phyloP scores from a whole-genome alignment of 2,888 invertebrate species.

The Papilio demoleus region DNA sequence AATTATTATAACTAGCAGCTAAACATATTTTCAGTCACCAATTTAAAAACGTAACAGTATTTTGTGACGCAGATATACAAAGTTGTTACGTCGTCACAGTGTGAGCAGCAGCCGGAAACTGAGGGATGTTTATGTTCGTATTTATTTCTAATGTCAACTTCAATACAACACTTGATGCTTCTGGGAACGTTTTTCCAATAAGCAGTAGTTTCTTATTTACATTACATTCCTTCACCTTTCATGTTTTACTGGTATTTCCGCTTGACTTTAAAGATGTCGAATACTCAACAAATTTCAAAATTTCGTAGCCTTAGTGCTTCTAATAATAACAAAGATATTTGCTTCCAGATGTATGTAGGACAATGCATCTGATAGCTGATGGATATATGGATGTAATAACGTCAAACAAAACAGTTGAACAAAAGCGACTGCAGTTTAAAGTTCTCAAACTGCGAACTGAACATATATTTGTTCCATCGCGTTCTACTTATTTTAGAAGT shows the following conservation, averaged over 20 bases:
- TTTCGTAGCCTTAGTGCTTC: neutral
- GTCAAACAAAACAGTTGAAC: neutral
- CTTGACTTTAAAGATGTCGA: neutral
- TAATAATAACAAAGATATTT: neutral
- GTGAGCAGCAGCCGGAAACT: neutral
- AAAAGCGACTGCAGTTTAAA: neutral
- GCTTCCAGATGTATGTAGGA: neutral
- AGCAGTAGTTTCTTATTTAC: neutral
- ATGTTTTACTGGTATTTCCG: neutral
- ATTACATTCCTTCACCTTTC: neutral
- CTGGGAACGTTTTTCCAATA: neutral
- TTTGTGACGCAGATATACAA: neutral
- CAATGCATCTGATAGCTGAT: neutral
- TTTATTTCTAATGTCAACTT: neutral
- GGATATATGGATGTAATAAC: constrained; percentile 10
- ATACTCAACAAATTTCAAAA: neutral
- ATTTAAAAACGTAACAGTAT: neutral
- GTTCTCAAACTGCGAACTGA: neutral
- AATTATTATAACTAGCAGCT: neutral
- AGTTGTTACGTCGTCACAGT: neutral
- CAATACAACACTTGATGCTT: neutral
- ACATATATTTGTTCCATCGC: neutral
- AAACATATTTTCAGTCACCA: neutral
- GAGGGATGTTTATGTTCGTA: neutral
- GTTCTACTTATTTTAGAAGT: neutral